These are phyloP conservation scores for Platycheirus rosarum DNA, from an alignment of 2,888 invertebrate species.

Conservation along the genomic window DNA sequence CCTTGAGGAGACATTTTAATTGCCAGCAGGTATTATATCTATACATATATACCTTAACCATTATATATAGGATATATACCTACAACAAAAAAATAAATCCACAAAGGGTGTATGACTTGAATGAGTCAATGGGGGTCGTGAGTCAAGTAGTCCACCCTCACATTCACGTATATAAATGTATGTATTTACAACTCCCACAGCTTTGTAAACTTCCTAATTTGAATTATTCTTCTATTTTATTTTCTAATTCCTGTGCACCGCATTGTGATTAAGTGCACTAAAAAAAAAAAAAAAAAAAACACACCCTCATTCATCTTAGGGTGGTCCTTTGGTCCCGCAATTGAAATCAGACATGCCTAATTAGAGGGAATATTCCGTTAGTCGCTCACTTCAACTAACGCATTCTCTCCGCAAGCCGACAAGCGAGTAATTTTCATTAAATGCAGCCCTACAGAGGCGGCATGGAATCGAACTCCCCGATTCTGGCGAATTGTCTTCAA, in stretches of 20 bases:
- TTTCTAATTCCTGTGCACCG: conserved; percentile 59
- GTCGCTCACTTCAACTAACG: conserved; percentile 72
- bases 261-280: conserved; percentile 1
- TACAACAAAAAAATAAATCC: conserved; percentile 4
- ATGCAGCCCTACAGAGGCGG: conserved; percentile 44
- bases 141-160: conserved; percentile 68
- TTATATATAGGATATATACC: neutral
- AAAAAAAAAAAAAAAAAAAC: conserved; percentile 7
- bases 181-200: conserved; percentile 48
- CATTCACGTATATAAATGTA: too few species aligned
- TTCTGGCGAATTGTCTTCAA: conserved; percentile 63
- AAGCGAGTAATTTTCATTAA: conserved; percentile 57
- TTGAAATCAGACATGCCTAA: conserved; percentile 73
- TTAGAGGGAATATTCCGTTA: conserved; percentile 70
- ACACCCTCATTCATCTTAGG: conserved; percentile 55
- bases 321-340: conserved; percentile 62
- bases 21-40: conserved; percentile 58
- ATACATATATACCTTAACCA: conserved; percentile 2
- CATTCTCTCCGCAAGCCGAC: conserved; percentile 51
- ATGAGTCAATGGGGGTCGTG: conserved; percentile 68
- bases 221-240: conserved; percentile 61
- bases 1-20: conserved; percentile 72
- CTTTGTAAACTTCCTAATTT: conserved; percentile 68
- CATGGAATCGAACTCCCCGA: conserved; percentile 58
- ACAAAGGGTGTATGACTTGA: conserved; percentile 59